Evolutionary conservation across 2,888 invertebrate genomes (phyloP).

Genomic region (Cloeon dipterum): DNA sequence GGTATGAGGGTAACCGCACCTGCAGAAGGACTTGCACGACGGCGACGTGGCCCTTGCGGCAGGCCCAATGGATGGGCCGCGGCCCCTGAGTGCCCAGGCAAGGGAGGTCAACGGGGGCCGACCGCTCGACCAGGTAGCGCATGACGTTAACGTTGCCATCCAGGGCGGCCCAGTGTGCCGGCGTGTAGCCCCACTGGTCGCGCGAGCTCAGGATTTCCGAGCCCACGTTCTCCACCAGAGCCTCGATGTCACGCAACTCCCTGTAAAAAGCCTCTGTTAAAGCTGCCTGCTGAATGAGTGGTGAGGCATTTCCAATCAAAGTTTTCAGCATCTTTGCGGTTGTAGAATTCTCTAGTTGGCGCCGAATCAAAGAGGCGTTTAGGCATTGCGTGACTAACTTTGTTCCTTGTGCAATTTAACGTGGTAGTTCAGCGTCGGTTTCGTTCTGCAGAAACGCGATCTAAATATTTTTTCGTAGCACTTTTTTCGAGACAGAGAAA

Average conservation of each 20-base stretch:
- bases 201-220: constrained; percentile 47
- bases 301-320: too few species aligned
- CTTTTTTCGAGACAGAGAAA: too few species aligned
- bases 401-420: too few species aligned
- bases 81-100: constrained; percentile 77
- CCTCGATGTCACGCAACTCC: constrained; percentile 62
- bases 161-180: constrained; percentile 78
- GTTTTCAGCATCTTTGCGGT: too few species aligned
- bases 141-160: constrained; percentile 79
- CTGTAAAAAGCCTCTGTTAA: constrained; percentile 30
- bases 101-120: constrained; percentile 63
- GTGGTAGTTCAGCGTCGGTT: too few species aligned
- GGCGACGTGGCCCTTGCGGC: constrained; percentile 75
- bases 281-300: too few species aligned
- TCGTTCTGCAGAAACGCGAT: too few species aligned
- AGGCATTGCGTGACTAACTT: too few species aligned
- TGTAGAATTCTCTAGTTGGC: too few species aligned
- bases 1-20: too few species aligned
- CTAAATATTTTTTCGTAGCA: too few species aligned
- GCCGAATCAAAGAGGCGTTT: too few species aligned
- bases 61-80: constrained; percentile 84
- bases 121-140: constrained; percentile 62
- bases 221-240: constrained; percentile 59
- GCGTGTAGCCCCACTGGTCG: constrained; percentile 83
- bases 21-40: constrained; percentile 47